Conservation (phyloP, 2,797 vertebrate genomes). For the Morelia viridis region DNA sequence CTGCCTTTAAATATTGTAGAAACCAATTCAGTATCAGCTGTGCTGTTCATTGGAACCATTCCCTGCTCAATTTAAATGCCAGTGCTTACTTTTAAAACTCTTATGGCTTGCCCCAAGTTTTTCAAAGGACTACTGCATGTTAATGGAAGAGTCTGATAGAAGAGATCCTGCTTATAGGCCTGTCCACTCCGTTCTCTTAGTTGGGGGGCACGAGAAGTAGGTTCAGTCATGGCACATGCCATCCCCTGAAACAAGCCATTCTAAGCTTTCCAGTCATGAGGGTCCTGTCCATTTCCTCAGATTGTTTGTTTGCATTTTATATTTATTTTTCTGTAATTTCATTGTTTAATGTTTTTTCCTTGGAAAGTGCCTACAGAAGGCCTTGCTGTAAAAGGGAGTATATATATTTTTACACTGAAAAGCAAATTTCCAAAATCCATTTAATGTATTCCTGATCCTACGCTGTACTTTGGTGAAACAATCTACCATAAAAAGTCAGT, state of each 20-base stretch:
- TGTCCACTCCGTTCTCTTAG: background rate
- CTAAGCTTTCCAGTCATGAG: too few species aligned
- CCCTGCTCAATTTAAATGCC: background rate
- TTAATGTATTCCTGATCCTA: background rate
- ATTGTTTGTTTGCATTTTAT: too few species aligned
- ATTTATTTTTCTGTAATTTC: too few species aligned
- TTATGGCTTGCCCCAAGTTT: background rate
- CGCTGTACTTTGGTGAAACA: background rate
- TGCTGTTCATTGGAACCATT: background rate
- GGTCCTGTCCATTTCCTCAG: too few species aligned
- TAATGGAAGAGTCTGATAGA: background rate
- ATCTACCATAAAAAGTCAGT: conserved; percentile 14
- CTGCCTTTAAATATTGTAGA: background rate
- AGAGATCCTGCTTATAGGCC: background rate
- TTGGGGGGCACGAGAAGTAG: background rate
- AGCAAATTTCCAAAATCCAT: background rate
- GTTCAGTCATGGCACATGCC: background rate
- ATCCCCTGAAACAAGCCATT: background rate
- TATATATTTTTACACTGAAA: background rate
- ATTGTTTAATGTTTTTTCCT: too few species aligned
- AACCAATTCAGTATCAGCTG: background rate
- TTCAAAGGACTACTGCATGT: background rate
- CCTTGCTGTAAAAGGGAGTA: background rate
- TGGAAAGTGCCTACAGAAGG: background rate
- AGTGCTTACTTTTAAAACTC: background rate